Percentiles rank a stretch among this genome's conserved stretches.
Conservation (phyloP, 2,113 vertebrate species). For the Notarius lentiginosus region DNA sequence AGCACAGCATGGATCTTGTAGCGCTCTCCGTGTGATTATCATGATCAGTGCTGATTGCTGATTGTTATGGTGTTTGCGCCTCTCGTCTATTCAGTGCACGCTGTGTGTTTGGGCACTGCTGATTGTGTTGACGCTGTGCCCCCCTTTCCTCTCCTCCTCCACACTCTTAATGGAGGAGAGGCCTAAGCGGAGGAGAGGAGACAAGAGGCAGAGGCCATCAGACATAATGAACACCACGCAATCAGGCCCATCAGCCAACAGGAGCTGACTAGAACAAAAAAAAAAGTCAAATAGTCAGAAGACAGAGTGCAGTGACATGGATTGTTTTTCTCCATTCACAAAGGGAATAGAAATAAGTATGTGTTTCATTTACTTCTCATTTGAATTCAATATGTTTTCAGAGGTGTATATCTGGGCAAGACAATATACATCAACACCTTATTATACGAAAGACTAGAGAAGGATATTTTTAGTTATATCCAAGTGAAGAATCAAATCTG, state of each 20-base stretch:
- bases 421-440: conserved; percentile 26
- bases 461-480: conserved; percentile 53
- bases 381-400: conserved; percentile 19
- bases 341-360: conserved; percentile 14
- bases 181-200: conserved; percentile 45
- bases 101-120: conserved; percentile 77
- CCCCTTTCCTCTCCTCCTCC: conserved; percentile 30
- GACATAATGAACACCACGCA: conserved; percentile 73
- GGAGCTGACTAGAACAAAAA: not conserved
- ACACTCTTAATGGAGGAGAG: conserved; percentile 61
- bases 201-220: conserved; percentile 57
- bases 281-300: conserved; percentile 51
- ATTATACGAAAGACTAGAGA: conserved; percentile 29
- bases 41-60: conserved; percentile 80
- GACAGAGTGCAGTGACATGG: conserved; percentile 6
- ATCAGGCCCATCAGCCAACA: conserved; percentile 65
- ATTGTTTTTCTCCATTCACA: conserved; percentile 24
- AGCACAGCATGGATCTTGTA: conserved; percentile 57
- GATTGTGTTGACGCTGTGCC: conserved; percentile 78
- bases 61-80: conserved; percentile 79
- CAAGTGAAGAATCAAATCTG: conserved; percentile 52
- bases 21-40: conserved; percentile 68
- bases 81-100: conserved; percentile 72
- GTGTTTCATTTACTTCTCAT: conserved; percentile 38
- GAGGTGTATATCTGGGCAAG: conserved; percentile 23